Percentiles rank a stretch among this genome's conserved stretches.
These are phyloP conservation scores for Leucoraja ocellata DNA, from an alignment of 2,797 vertebrate genomes.

Conservation along the genomic window DNA sequence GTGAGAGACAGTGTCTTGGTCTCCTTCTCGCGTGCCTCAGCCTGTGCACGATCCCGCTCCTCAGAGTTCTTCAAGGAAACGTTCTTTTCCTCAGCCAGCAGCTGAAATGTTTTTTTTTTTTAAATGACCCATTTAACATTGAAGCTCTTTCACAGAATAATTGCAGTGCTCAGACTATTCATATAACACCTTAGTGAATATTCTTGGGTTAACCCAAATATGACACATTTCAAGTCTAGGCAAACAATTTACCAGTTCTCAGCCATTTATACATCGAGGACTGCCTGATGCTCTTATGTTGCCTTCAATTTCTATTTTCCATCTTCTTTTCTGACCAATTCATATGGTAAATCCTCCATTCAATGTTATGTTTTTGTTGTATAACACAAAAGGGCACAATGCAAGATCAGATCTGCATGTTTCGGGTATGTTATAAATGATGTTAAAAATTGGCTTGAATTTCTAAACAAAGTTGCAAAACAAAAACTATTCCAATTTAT, in stretches of 20 bases:
- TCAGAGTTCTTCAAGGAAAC: constrained; percentile 84
- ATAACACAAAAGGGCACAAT: no score
- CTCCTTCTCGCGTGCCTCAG: constrained; percentile 92
- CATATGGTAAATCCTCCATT: not conserved
- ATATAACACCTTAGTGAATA: not conserved
- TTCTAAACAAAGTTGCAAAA: not conserved
- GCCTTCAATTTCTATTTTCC: not conserved
- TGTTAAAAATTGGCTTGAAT: not conserved
- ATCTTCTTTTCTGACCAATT: not conserved
- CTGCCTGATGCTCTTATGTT: not conserved
- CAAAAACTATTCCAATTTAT: not conserved
- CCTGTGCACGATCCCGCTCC: constrained; percentile 87
- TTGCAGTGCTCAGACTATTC: constrained; percentile 2
- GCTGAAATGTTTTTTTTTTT: constrained; percentile 52
- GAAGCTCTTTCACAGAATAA: not conserved
- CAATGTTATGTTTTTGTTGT: not conserved
- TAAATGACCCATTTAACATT: constrained; percentile 28
- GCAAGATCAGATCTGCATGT: no score
- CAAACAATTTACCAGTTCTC: not conserved
- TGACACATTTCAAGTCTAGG: not conserved
- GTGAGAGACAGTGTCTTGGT: constrained; percentile 79
- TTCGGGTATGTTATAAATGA: not conserved
- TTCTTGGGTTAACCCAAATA: constrained; percentile 2
- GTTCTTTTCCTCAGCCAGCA: constrained; percentile 89
- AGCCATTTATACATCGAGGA: no score